Evolutionary conservation across 2,888 invertebrate species (phyloP), one percentile per base, ranked within the genome.

Genomic region (Nyleta sp.): DNA sequence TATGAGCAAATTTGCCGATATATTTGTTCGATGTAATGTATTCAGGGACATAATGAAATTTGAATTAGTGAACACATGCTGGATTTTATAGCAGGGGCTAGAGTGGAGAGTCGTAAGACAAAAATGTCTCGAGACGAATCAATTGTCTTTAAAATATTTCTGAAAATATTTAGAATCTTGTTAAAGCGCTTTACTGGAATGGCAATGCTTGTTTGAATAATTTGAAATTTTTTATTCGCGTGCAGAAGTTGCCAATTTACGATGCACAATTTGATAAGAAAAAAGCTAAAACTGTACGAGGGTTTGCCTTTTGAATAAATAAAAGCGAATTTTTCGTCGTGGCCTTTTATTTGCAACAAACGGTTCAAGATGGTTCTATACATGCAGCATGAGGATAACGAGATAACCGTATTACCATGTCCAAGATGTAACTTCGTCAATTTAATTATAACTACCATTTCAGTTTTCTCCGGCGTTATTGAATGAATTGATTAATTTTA

Each of bases 381-480:
- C 18, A 28, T 52, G 13, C 2, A 52, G 10, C 8, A 17, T 40
- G 28, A 31, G 31, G 31, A 44, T 72, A 72, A 72, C 62, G 13
- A 42, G 28, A 48, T 72, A 72, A 72, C 18, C n/a, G 3, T 20
- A 55, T 62, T 64, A 55, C 15, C 24, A 48, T 64, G 55, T 48
- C 24, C 31, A 64, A 64, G 64, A 64, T 62, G 38, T 40, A 62
- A 72, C 64, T 72, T 64, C 17, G 57, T 33, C 55, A 72, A 72
- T 64, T 64, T 28, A 50, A 7, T 72, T 72, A 72, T 33, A 72
- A 64, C 55, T 72, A 31, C 42, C 8, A n/a, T 52, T 22, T 70
- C 22, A 42, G 52, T 60, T 59, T 64, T 64, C 48, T 57, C 22
- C 18, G 40, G 5, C 22, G 40, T 40, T 48, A 53, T 60, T 70